phyloP scores from a whole-genome alignment of 2,888 invertebrate genomes.

The Serrognathus titanus region DNA sequence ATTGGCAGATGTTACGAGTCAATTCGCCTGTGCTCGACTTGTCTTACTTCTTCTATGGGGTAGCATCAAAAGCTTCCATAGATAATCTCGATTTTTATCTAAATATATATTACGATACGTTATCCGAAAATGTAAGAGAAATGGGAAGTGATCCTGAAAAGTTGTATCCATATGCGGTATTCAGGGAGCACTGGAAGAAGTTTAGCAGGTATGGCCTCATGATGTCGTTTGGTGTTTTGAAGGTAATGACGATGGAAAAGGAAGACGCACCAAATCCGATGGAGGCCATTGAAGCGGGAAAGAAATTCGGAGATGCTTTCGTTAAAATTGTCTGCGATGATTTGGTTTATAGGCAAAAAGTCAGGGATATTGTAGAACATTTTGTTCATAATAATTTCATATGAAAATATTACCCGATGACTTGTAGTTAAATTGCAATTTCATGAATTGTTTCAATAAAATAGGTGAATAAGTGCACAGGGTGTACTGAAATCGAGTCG shows the following conservation, averaged over 20 bases:
- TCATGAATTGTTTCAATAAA: too few relatives aligned
- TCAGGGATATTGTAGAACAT: conserved; percentile 10
- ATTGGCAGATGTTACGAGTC: conserved; percentile 19
- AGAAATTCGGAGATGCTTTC: background rate
- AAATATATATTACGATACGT: conserved; percentile 32
- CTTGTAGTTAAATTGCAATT: too few relatives aligned
- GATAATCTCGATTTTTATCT: conserved; percentile 33
- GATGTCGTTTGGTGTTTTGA: conserved; percentile 16
- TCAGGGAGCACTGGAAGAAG: conserved; percentile 27
- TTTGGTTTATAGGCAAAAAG: background rate
- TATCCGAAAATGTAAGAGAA: conserved; percentile 26
- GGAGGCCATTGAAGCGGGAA: background rate
- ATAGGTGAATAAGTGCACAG: too few relatives aligned
- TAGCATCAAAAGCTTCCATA: conserved; percentile 27
- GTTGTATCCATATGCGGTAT: conserved; percentile 32
- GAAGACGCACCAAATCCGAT: conserved; percentile 14
- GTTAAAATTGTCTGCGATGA: background rate
- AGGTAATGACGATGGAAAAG: conserved; percentile 13
- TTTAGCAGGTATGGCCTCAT: conserved; percentile 23
- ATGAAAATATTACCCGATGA: background rate
- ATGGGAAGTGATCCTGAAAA: conserved; percentile 33
- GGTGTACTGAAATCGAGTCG: too few relatives aligned
- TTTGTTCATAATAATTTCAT: conserved; percentile 7
- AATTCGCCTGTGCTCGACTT: conserved; percentile 35
- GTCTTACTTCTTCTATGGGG: conserved; percentile 35